phyloP scores from a whole-genome alignment of 2,888 invertebrate species.

The Caenorhabditis doughertyi region DNA sequence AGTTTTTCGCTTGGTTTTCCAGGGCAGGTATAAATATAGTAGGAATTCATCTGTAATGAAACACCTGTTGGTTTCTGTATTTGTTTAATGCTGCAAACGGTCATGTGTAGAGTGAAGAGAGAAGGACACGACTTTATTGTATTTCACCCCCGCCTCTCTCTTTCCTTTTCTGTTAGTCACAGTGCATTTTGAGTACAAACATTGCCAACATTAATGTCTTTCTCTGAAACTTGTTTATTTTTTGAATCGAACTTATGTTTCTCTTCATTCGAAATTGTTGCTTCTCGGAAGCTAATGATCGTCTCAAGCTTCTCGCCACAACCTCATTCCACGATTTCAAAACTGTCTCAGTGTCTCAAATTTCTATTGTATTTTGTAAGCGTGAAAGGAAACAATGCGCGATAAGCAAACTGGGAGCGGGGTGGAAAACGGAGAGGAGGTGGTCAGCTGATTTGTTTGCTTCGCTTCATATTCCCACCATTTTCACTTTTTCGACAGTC shows the following conservation, averaged over 20 bases:
- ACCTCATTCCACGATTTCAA: slow-evolving; percentile 53
- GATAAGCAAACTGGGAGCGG: slow-evolving; percentile 57
- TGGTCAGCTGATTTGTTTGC: slow-evolving; percentile 67
- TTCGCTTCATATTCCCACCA: slow-evolving; percentile 44
- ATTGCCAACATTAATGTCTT: not conserved
- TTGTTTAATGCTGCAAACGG: slow-evolving; percentile 27
- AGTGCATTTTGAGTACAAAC: slow-evolving; percentile 46
- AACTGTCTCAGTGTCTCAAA: slow-evolving; percentile 16
- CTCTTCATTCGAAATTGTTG: not conserved
- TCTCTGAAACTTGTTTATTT: not conserved
- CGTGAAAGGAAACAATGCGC: slow-evolving; percentile 60
- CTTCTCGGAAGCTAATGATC: slow-evolving; percentile 27
- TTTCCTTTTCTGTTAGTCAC: not conserved
- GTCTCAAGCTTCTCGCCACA: slow-evolving; percentile 5
- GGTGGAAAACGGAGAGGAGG: slow-evolving; percentile 25
- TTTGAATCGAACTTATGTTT: not conserved
- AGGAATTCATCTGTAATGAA: slow-evolving; percentile 6
- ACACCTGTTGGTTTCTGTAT: slow-evolving; percentile 15
- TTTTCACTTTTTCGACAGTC: slow-evolving; percentile 46
- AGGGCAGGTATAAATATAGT: not conserved
- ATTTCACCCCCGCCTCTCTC: slow-evolving; percentile 14
- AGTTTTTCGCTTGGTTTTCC: too few relatives aligned
- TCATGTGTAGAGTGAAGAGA: slow-evolving; percentile 2
- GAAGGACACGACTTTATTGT: slow-evolving; percentile 14
- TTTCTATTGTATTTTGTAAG: slow-evolving; percentile 17